Evolutionary conservation across 2,797 vertebrate genomes (phyloP), one percentile per base, ranked within the genome.

Genomic region (Myiothlypis chrysogaster): DNA sequence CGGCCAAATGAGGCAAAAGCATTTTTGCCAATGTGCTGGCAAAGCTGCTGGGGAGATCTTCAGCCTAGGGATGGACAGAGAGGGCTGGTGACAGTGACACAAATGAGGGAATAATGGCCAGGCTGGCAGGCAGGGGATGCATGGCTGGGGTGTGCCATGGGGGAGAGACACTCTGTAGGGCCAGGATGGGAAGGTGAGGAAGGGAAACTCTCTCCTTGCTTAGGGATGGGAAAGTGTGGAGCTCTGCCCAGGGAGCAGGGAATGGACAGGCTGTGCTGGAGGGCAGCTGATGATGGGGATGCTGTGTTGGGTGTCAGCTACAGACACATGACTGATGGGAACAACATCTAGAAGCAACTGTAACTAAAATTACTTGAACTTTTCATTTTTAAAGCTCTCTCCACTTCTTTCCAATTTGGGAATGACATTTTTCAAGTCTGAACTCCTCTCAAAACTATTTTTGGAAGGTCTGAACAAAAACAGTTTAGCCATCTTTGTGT

Each of bases 351-450:
- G 66, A 90, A 84, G 52, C 66, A 91, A 73, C 52, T 79, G 6
- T 28, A 80, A 83, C 85, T 94, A 95, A 89, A 95, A 93, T 94
- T 88, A 88, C 79, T 75, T 86, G 85, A 86, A 83, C 85, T 91
- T 90, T 57, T 94, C 27, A 22, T 85, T 93, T 93, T 87, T 87
- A 86, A 94, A 94, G 56, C 69, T 91, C 59, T 88, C 84, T 85
- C 41, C 55, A 61, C 65, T 93, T 64, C 66, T 32, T 95, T 91
- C 91, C 82, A 92, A 81, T 89, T 86, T 90, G 72, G 47, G 70
- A 95, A 71, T 95, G 95, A 94, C 94, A 96, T 93, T 94, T 96
- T 89, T 78, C 39, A 71, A 83, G 72, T 65, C 77, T 94, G 59
- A 85, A 71, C 85, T 81, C 72, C 69, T 77, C 82, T 94, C 83